phyloP scores from a whole-genome alignment of 2,888 invertebrate species.

The Heteromurus nitidus region DNA sequence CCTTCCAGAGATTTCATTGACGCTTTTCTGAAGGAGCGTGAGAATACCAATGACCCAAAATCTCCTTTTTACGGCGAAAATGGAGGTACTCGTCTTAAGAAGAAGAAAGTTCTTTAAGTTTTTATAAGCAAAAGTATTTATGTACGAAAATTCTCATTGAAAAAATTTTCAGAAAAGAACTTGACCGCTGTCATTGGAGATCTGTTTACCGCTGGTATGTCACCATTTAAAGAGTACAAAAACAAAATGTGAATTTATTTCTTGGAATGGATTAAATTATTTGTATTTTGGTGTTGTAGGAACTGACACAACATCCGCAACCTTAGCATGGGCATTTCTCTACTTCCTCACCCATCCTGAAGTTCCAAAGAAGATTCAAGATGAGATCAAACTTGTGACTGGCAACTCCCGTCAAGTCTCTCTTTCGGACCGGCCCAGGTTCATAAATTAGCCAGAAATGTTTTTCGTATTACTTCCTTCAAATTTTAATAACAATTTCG shows the following conservation, averaged over 20 bases:
- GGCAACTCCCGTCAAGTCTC: constrained; percentile 27
- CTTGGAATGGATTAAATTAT: background rate
- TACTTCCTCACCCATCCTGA: constrained; percentile 28
- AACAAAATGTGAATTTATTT: background rate
- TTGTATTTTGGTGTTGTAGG: background rate
- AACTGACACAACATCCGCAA: constrained; percentile 44
- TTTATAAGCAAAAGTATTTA: background rate
- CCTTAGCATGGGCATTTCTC: constrained; percentile 32
- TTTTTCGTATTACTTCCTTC: background rate
- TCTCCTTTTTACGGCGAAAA: constrained; percentile 48
- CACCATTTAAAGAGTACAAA: background rate
- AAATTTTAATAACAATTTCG: background rate
- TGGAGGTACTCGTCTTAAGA: constrained; percentile 37
- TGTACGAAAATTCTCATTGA: background rate
- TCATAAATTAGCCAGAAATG: too few species aligned
- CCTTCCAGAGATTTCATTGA: constrained; percentile 54
- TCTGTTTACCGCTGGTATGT: constrained; percentile 36
- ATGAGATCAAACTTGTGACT: constrained; percentile 36
- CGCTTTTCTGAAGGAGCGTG: constrained; percentile 44
- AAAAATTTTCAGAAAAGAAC: constrained; percentile 48
- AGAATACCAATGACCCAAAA: constrained; percentile 24
- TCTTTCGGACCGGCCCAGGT: constrained; percentile 36
- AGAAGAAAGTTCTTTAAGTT: background rate
- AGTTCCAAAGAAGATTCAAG: constrained; percentile 35
- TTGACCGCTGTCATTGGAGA: constrained; percentile 33